phyloP scores from a whole-genome alignment of 64 coral and sea anemone species.

The Platygyra sinensis region DNA sequence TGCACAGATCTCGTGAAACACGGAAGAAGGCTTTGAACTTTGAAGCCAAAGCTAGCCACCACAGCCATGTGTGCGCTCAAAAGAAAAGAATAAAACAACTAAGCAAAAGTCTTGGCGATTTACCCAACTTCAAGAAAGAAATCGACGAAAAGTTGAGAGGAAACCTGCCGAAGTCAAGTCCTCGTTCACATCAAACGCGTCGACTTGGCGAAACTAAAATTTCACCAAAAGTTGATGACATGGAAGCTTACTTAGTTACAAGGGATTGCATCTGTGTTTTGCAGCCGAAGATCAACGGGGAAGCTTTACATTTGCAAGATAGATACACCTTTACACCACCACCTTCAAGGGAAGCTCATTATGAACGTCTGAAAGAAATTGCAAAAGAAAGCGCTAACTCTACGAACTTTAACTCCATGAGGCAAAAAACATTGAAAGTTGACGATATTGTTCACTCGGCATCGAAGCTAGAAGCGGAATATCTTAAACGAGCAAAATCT shows the following conservation, averaged over 20 bases:
- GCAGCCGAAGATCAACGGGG: background rate
- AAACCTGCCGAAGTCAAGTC: slow-evolving; percentile 27
- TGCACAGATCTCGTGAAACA: background rate
- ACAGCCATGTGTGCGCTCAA: background rate
- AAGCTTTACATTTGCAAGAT: background rate
- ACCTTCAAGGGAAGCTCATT: background rate
- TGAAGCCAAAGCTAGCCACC: background rate
- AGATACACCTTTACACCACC: background rate
- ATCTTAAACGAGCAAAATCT: slow-evolving; percentile 7
- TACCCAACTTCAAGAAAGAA: slow-evolving; percentile 21
- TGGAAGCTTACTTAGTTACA: slow-evolving; percentile 5
- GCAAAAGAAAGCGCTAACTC: slow-evolving; percentile 2
- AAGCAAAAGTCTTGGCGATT: slow-evolving; percentile 37
- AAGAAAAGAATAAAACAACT: background rate
- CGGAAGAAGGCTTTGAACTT: background rate
- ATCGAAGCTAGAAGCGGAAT: slow-evolving; percentile 25
- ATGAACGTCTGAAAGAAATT: slow-evolving; percentile 4
- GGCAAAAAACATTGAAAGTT: slow-evolving; percentile 26
- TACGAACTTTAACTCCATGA: background rate
- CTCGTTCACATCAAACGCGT: slow-evolving; percentile 17
- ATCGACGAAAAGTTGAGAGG: slow-evolving; percentile 28
- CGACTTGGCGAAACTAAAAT: slow-evolving; percentile 28
- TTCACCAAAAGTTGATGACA: slow-evolving; percentile 10
- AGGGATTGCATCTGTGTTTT: slow-evolving; percentile 3
- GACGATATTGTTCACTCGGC: slow-evolving; percentile 17